Base-by-base conservation (phyloP, 2,888 invertebrate species). In the Lymantria dispar region DNA sequence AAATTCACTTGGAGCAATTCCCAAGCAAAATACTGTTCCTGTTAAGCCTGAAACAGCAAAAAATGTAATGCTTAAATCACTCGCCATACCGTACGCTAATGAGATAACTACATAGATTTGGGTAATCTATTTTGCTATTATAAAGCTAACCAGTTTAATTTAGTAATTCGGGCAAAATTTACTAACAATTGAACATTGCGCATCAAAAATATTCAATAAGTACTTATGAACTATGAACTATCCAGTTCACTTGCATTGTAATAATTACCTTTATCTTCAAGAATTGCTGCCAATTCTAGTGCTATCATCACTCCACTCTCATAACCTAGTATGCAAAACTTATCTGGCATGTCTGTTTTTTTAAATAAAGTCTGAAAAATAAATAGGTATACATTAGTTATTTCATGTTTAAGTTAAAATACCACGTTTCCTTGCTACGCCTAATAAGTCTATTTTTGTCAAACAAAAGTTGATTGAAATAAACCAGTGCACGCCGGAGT, bases 321-420 rank as follows among this genome's bases (percentile, higher is more conserved):
- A 30, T 77, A 85, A 2, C 84, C 85, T 47, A 83, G 12, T 1
- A 86, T 52, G 52, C 78, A 74, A 47, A 84, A 85, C 0, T 51
- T 64, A 0, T 74, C 62, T 15, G 60, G 62, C 2, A 71, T 7
- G 14, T 57, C 60, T 0, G 64, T 55, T 31, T 70, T 76, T 31
- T 69, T 70, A n/a, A 74, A 30, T 30, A 82, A 46, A 3, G 68
- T 62, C 83, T 83, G 59, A 37, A 38, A 14, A 33, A 36, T 22
- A 22, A 22, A 22, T 5, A 22, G 3, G 22, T 22, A 5, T 2
- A 22, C 22, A 22, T 22, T 22, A 22, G 22, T 22, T 22, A 5
- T 22, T n/a, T 22, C 22, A 22, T 22, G 22, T 22, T n/a, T 22
- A 22, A 22, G 22, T 22, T 22, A 22, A 22, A 22, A 22, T 5